Percentiles rank a stretch among this genome's conserved stretches.
Evolutionary conservation across 1,140 invertebrate species (phyloP).

Genomic region (Lasioglossum baleicum): DNA sequence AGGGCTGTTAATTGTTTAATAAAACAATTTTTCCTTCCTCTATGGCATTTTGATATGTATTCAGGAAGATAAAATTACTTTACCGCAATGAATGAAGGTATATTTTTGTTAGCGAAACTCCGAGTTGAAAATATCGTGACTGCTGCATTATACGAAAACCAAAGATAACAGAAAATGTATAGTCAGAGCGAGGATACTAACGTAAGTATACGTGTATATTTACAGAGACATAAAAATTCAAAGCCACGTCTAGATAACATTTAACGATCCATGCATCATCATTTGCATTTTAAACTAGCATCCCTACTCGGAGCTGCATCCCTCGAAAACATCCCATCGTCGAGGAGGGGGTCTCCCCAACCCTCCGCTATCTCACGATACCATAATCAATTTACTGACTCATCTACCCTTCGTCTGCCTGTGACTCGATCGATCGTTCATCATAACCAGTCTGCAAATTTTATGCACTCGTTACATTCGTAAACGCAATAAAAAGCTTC

Average conservation of each 20-base stretch:
- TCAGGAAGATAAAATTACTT: too few relatives aligned
- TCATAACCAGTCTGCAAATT: background rate
- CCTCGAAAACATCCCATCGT: background rate
- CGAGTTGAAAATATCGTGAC: too few relatives aligned
- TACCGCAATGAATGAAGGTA: too few relatives aligned
- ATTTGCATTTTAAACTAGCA: background rate
- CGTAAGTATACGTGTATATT: too few relatives aligned
- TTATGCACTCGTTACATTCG: background rate
- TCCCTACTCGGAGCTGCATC: background rate
- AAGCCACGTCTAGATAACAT: background rate
- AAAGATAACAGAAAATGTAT: too few relatives aligned
- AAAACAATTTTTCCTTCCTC: too few relatives aligned
- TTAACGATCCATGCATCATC: background rate
- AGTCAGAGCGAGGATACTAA: too few relatives aligned
- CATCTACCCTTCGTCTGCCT: background rate
- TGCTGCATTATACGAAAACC: too few relatives aligned
- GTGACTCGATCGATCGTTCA: background rate
- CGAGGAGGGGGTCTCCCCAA: background rate
- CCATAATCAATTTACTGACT: constrained; percentile 14
- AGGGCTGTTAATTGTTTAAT: too few relatives aligned
- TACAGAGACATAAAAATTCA: background rate
- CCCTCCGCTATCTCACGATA: background rate
- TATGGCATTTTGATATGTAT: too few relatives aligned
- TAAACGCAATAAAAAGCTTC: background rate
- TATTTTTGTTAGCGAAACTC: too few relatives aligned